Evolutionary conservation across 2,797 vertebrate species (phyloP), one percentile per base, ranked within the genome.

Genomic region (Chloroceryle inda): DNA sequence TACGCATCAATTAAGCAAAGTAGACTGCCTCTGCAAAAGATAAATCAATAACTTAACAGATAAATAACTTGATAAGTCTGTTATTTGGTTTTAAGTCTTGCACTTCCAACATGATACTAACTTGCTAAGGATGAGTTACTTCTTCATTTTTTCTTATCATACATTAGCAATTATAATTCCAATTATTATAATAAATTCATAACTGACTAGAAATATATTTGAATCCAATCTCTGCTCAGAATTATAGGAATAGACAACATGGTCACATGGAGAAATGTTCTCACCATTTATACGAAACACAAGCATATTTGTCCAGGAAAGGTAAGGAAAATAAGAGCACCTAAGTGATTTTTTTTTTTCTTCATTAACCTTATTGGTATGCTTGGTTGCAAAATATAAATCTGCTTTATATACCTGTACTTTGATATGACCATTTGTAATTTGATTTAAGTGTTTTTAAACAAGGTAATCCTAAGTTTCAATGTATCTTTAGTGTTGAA

Each of bases 21-120:
- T 7, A 78, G 27, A 35, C 13, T 35, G 33, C 5, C 31, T 27
- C 37, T 40, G 11, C 20, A 85, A 53, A 1, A 62, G 29, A 45
- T 0, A 37, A 37, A 37, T 37, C 37, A 37, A 37, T 37, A 37
- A 37, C 37, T 37, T 37, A 37, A 37, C 37, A 37, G 37, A 37
- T 37, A 37, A 37, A 37, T 11, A 66, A 14, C 27, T 31, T 1
- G 0, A 26, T 42, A 10, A 83, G 56, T 33, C 24, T 1, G 0
- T 31, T 37, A 31, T 0, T 0, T 24, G 31, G 24, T 27, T 56
- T 74, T 16, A 64, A 81, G 5, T 24, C 63, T 66, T 62, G 12
- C 44, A 55, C 38, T 40, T 61, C 31, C 42, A 73, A 62, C 13
- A 38, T 0, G 4, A 44, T 2, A 1, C 4, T 52, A 44, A 73